Evolutionary conservation across 2,888 invertebrate species (phyloP).

Genomic region (Pachycephus smyrnensis): DNA sequence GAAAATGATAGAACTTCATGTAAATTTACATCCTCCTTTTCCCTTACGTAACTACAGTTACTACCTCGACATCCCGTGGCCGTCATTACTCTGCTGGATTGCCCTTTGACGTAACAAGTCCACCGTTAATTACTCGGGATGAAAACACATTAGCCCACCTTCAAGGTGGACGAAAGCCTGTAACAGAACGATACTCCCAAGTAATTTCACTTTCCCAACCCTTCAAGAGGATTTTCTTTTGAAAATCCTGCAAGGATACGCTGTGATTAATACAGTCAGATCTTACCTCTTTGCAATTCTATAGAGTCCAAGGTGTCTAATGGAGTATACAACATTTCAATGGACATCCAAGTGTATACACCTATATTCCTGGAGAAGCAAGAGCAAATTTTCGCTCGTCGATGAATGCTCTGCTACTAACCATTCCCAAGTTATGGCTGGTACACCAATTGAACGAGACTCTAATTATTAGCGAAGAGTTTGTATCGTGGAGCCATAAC

Average conservation of each 20-base stretch:
- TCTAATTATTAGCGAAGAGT: neutral
- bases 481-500: neutral
- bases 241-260: neutral
- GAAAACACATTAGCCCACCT: conserved; percentile 19
- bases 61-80: neutral
- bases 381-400: neutral
- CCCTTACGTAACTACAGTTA: neutral
- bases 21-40: neutral
- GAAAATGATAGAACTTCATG: neutral
- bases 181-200: neutral
- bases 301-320: neutral
- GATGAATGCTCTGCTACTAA: neutral
- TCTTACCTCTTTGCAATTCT: neutral
- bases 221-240: neutral
- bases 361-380: neutral
- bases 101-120: conserved; percentile 14
- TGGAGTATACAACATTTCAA: neutral
- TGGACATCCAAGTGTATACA: neutral
- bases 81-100: neutral
- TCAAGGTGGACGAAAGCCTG: neutral
- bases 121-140: conserved; percentile 22
- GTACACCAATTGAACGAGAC: neutral
- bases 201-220: neutral
- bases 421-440: neutral
- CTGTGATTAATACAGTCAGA: neutral